Evolutionary conservation across 2,888 invertebrate genomes (phyloP).

Genomic region (Dryobota labecula): DNA sequence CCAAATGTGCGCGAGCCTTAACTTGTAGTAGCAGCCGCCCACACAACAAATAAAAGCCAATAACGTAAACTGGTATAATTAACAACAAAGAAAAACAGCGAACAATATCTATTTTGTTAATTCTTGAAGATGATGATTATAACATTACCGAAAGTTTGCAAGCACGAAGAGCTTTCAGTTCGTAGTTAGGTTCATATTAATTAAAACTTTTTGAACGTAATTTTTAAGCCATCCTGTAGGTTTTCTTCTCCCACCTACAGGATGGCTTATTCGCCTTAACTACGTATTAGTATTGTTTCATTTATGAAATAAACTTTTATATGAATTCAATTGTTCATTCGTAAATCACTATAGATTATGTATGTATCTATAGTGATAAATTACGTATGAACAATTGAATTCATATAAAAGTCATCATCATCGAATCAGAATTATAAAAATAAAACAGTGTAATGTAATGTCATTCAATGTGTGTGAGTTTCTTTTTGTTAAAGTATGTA

Average conservation of each 20-base stretch:
- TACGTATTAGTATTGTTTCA: not conserved
- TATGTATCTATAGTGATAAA: too few relatives aligned
- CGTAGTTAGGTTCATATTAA: constrained; percentile 1
- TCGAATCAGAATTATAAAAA: not conserved
- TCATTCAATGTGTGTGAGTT: not conserved
- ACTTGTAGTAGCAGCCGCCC: not conserved
- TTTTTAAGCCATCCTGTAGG: not conserved
- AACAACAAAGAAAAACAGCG: not conserved
- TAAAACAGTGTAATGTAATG: not conserved
- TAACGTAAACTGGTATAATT: constrained; percentile 7
- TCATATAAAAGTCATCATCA: too few relatives aligned
- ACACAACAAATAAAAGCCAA: constrained; percentile 2
- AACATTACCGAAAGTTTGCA: not conserved
- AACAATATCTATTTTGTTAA: not conserved
- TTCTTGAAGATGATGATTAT: not conserved
- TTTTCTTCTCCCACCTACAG: not conserved
- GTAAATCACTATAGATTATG: not conserved
- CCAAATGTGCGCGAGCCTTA: not conserved
- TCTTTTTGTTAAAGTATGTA: not conserved
- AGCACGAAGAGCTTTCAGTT: not conserved
- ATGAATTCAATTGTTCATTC: not conserved
- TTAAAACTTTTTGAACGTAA: not conserved
- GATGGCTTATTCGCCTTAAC: not conserved
- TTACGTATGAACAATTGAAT: too few relatives aligned
- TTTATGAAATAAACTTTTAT: not conserved